Base-by-base conservation (phyloP, 1,140 invertebrate species). In the Aporrectodea caliginosa region DNA sequence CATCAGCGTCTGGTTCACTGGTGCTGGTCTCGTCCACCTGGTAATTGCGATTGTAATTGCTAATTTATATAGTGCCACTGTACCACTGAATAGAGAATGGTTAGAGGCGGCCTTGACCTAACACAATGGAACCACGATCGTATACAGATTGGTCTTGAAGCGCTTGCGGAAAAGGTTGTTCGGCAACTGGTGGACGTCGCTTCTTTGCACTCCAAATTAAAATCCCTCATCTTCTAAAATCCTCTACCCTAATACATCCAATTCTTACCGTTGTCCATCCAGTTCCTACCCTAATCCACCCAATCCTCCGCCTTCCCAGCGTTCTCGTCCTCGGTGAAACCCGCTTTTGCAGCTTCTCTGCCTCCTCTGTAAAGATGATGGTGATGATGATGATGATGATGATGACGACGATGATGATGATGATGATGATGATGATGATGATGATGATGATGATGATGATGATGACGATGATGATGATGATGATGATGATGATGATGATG, bases 21-120 rank as follows among this genome's bases (percentile, higher is more conserved):
- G 86, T 16, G 88, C 87, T 35, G 88, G 88, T 1, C 87, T 89
- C 73, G 81, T 89, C 75, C 88, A 89, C 82, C 80, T 89, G 84
- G 88, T 89, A 78, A 83, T 84, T 83, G 30, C 2, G 22, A n/a
- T n/a, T n/a, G n/a, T n/a, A n/a, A n/a, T n/a, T n/a, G n/a, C n/a
- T n/a, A n/a, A n/a, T n/a, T n/a, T n/a, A n/a, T n/a, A n/a, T n/a
- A n/a, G n/a, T n/a, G n/a, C n/a, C n/a, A n/a, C n/a, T n/a, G n/a
- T n/a, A n/a, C n/a, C n/a, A n/a, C n/a, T n/a, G n/a, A n/a, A n/a
- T n/a, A n/a, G n/a, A n/a, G n/a, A n/a, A n/a, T n/a, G n/a, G n/a
- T n/a, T n/a, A n/a, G n/a, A n/a, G n/a, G n/a, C n/a, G n/a, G n/a
- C n/a, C n/a, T n/a, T n/a, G n/a, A n/a, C n/a, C n/a, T n/a, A n/a